A percentile compares a stretch with the other conserved stretches of the same genome.
Conservation (phyloP, 2,888 invertebrate species). For the Panopea generosa region DNA sequence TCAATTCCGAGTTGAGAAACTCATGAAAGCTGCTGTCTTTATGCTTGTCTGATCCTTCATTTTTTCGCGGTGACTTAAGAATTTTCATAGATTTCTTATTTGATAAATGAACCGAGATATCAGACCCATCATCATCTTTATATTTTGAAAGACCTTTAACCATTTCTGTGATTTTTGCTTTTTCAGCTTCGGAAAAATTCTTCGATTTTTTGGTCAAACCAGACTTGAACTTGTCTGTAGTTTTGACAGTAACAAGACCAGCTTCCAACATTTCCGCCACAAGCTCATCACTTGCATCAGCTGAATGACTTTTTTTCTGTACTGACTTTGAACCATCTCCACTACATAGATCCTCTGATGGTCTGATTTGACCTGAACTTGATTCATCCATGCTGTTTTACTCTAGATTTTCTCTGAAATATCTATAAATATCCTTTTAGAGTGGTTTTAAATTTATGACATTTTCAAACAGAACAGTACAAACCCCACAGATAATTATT, state of each 20-base stretch:
- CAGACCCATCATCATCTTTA: slow-evolving; percentile 29
- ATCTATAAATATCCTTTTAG: no score
- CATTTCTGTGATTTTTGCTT: slow-evolving; percentile 28
- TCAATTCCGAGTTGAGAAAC: slow-evolving; percentile 35
- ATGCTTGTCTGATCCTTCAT: background rate
- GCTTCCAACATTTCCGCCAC: slow-evolving; percentile 31
- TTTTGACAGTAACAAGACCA: slow-evolving; percentile 24
- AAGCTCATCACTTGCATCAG: slow-evolving; percentile 2
- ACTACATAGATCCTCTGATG: background rate
- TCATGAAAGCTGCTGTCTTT: slow-evolving; percentile 4
- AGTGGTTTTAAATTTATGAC: no score
- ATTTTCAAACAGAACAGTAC: no score
- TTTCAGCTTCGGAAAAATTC: slow-evolving; percentile 32
- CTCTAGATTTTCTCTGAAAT: no score
- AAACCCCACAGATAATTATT: no score
- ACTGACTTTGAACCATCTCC: no score
- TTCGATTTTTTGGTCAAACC: slow-evolving; percentile 24
- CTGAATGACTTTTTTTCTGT: no score
- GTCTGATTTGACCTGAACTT: background rate
- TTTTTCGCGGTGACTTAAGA: slow-evolving; percentile 14
- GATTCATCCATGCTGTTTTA: background rate
- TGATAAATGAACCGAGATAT: background rate
- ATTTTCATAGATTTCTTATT: background rate
- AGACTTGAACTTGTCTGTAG: slow-evolving; percentile 26
- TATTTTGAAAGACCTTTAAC: slow-evolving; percentile 40